Evolutionary conservation across 1,140 invertebrate species (phyloP), one percentile per base, ranked within the genome.

Genomic region (Sminthurides bifidus): DNA sequence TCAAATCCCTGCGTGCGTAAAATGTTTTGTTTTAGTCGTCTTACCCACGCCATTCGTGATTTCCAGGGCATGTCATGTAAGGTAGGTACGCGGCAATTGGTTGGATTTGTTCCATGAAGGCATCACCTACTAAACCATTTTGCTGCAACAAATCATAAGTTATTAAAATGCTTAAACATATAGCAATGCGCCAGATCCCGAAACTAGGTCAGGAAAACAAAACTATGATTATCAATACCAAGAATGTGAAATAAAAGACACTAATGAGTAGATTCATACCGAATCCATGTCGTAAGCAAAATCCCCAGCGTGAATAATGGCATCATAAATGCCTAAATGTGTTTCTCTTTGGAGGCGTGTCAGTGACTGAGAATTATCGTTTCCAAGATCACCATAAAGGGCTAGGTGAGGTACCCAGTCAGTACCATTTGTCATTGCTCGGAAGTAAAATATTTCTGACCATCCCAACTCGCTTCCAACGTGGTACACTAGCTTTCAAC

Each of bases 271-370:
- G n/a, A n/a, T n/a, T n/a, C n/a, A n/a, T 73, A 81, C 80, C 1
- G 79, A 75, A 72, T 91, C 74, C 85, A 98, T 87, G 70, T 97
- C 87, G 74, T 97, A 98, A 0, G 92, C 92, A 75, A 97, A 88
- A 77, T 94, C 91, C 1, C 92, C 92, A 56, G 93, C 86, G 74
- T 97, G 92, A 44, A 96, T 75, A 52, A 91, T 81, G 58, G 85
- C 78, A 74, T 97, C 88, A 70, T 89, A 92, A 61, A 80, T 71
- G n/a, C 79, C 83, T 29, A 75, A 72, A 66, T 89, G 79, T 0
- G 83, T 79, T 66, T 95, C 92, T 60, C 84, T 73, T 69, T 91
- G 85, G 29, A 96, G 70, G 44, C 82, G 74, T 0, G 80, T 76
- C 35, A 93, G 73, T n/a, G 88, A 88, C 68, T 81, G 75, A 23